A percentile compares a stretch with the other conserved stretches of the same genome.
phyloP scores from a whole-genome alignment of 2,888 invertebrate species.

The Parasteatoda lunata region DNA sequence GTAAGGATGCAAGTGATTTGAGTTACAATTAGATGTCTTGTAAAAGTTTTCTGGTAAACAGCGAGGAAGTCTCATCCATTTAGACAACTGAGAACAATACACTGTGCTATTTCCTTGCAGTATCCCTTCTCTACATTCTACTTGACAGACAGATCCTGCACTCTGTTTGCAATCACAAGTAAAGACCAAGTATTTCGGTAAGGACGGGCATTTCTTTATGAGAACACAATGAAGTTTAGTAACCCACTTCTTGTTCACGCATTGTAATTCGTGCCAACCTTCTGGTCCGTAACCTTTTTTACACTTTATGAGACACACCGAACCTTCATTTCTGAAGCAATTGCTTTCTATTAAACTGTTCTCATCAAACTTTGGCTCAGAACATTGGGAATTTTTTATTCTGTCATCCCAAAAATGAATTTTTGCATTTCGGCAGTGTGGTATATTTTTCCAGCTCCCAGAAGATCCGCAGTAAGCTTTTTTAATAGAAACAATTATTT shows the following conservation, averaged over 20 bases:
- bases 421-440: slow-evolving; percentile 10
- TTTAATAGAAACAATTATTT: background rate
- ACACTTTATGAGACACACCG: slow-evolving; percentile 21
- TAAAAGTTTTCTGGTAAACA: background rate
- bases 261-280: background rate
- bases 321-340: background rate
- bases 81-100: background rate
- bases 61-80: slow-evolving; percentile 1
- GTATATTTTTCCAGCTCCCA: slow-evolving; percentile 11
- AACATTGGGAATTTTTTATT: background rate
- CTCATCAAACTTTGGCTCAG: background rate
- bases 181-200: background rate
- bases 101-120: background rate
- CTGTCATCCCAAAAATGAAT: slow-evolving; percentile 1
- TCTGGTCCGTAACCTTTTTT: background rate
- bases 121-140: background rate
- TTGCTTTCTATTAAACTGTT: background rate
- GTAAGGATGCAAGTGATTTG: background rate
- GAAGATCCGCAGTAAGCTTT: background rate
- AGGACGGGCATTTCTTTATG: background rate
- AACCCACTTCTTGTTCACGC: slow-evolving; percentile 7
- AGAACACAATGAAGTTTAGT: background rate
- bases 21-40: background rate
- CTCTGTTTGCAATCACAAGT: background rate
- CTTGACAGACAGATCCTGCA: background rate